Conservation (phyloP, 2,113 vertebrate species). For the Misgurnus anguillicaudatus region DNA sequence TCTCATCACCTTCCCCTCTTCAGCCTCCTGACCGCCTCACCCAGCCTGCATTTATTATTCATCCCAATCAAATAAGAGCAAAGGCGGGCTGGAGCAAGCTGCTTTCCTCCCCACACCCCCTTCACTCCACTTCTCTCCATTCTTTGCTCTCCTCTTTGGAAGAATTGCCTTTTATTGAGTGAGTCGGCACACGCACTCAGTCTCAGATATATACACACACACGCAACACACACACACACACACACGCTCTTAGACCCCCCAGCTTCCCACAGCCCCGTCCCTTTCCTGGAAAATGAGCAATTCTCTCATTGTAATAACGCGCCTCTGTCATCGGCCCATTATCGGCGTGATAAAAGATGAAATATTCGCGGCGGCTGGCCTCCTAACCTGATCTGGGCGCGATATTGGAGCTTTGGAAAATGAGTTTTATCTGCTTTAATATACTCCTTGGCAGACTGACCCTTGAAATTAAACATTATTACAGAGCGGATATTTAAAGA, state of each 20-base stretch:
- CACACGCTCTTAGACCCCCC: slow-evolving; percentile 60
- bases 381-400: slow-evolving; percentile 99
- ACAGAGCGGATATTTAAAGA: slow-evolving; percentile 99
- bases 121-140: slow-evolving; percentile 69
- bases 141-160: slow-evolving; percentile 60
- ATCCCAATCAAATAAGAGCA: slow-evolving; percentile 97
- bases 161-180: slow-evolving; percentile 98
- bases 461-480: slow-evolving; percentile 99
- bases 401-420: slow-evolving; percentile 99
- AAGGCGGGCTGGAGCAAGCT: slow-evolving; percentile 89
- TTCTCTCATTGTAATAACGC: slow-evolving; percentile 99
- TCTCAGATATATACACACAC: slow-evolving; percentile 62
- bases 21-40: slow-evolving; percentile 58
- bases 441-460: slow-evolving; percentile 99
- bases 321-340: slow-evolving; percentile 99
- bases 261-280: slow-evolving; percentile 84
- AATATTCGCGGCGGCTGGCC: slow-evolving; percentile 99
- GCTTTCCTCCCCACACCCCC: slow-evolving; percentile 69
- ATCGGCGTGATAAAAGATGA: slow-evolving; percentile 99
- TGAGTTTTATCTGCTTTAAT: slow-evolving; percentile 99
- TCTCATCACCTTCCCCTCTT: slow-evolving; percentile 45
- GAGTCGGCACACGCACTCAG: slow-evolving; percentile 68
- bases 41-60: slow-evolving; percentile 93
- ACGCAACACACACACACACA: slow-evolving; percentile 51
- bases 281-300: slow-evolving; percentile 96